Percentiles rank a stretch among this genome's conserved stretches.
phyloP scores from a whole-genome alignment of 2,888 invertebrate species.

The Pinctada fucata region DNA sequence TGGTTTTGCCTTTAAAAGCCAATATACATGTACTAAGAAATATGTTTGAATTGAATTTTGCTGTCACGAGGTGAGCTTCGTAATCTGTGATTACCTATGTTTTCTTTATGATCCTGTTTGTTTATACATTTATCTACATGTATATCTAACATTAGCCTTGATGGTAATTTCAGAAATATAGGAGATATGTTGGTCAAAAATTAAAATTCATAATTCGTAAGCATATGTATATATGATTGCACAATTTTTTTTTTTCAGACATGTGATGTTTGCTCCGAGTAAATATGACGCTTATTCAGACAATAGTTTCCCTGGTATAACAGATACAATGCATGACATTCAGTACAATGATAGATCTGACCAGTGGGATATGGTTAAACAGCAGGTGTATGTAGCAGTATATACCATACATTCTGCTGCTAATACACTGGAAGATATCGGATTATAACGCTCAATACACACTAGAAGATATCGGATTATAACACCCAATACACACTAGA shows the following conservation, averaged over 20 bases:
- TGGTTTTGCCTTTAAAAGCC: too few species aligned
- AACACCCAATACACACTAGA: slow-evolving; percentile 46
- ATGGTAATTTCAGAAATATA: too few species aligned
- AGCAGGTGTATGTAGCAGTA: slow-evolving; percentile 60
- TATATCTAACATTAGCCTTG: too few species aligned
- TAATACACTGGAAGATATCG: slow-evolving; percentile 53
- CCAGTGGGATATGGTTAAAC: slow-evolving; percentile 59
- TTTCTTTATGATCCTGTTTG: too few species aligned
- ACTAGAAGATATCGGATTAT: slow-evolving; percentile 55
- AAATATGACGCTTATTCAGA: slow-evolving; percentile 63
- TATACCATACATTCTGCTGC: slow-evolving; percentile 61
- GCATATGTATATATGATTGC: too few species aligned
- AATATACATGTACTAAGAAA: too few species aligned
- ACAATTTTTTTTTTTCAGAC: slow-evolving; percentile 48
- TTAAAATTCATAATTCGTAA: too few species aligned
- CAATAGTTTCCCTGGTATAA: slow-evolving; percentile 67
- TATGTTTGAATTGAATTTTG: too few species aligned
- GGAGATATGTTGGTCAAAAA: too few species aligned
- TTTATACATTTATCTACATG: too few species aligned
- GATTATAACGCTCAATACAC: slow-evolving; percentile 44
- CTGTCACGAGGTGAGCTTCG: too few species aligned
- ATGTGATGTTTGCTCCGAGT: slow-evolving; percentile 75
- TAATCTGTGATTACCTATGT: too few species aligned
- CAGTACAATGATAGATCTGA: slow-evolving; percentile 44
- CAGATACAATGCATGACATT: slow-evolving; percentile 64